A percentile compares a stretch with the other conserved stretches of the same genome.
Evolutionary conservation across 2,888 invertebrate genomes (phyloP).

Genomic region (Thereva nobilitata): DNA sequence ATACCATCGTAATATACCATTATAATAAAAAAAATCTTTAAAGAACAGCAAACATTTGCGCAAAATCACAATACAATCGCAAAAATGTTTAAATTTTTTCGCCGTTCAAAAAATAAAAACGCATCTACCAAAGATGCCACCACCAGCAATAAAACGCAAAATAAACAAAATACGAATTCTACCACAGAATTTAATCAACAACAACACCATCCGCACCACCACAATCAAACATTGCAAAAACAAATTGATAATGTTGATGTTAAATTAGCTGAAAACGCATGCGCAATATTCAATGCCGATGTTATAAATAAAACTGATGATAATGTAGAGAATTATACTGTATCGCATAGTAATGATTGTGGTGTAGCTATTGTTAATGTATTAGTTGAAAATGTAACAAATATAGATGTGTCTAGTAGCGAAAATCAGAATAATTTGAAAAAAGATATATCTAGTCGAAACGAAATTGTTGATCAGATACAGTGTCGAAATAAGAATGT

Average conservation of each 20-base stretch:
- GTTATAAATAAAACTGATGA: constrained; percentile 38
- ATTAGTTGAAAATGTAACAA: constrained; percentile 20
- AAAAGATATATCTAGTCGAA: constrained; percentile 35
- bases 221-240: not conserved
- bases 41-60: constrained; percentile 19
- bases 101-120: constrained; percentile 46
- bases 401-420: constrained; percentile 9
- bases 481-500: constrained; percentile 36
- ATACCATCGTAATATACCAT: not conserved
- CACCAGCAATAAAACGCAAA: constrained; percentile 36
- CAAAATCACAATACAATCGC: constrained; percentile 36
- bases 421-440: constrained; percentile 13
- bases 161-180: constrained; percentile 49
- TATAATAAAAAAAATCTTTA: not conserved
- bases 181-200: constrained; percentile 4
- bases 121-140: constrained; percentile 45
- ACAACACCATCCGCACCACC: constrained; percentile 20
- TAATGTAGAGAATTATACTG: constrained; percentile 13
- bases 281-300: constrained; percentile 21
- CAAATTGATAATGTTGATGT: not conserved
- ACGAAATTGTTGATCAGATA: constrained; percentile 40
- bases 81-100: constrained; percentile 52
- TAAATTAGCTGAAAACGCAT: constrained; percentile 21
- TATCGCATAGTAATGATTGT: constrained; percentile 21
- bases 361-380: not conserved